Evolutionary conservation across 2,797 vertebrate species (phyloP), one percentile per base, ranked within the genome.

Genomic region (Sparus aurata): DNA sequence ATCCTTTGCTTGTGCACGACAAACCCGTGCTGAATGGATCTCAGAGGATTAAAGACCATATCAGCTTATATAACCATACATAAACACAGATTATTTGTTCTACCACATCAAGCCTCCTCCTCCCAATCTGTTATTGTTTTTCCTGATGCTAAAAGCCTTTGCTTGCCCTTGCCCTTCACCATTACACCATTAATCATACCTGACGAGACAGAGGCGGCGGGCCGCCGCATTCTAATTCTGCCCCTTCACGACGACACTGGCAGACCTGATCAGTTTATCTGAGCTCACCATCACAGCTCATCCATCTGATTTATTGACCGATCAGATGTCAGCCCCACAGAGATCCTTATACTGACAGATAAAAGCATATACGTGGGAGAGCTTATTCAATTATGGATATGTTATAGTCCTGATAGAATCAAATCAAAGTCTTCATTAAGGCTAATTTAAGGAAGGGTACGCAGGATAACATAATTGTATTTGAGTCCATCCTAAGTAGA

Each of bases 111-210:
- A 77, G 71, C 77, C 75, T 84, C 79, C 84, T 74, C 80, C 62
- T 76, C 58, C 79, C 83, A 84, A 85, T 85, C 87, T 89, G 87
- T 72, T 86, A 83, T 90, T 92, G 86, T 92, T 90, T 87, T 85
- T 84, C 55, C 84, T 77, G 69, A 85, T 38, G 61, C 81, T 93
- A 84, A 91, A 90, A 90, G 87, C 86, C 71, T 87, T 75, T 59
- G 86, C 84, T 70, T 82, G 79, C 80, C 90, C 90, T 93, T 91
- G 85, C 83, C 89, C 87, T 88, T 88, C 82, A 83, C 68, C 78
- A 80, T 79, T 67, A 81, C 67, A 77, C 80, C 89, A 92, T 94
- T 92, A 91, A 93, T 94, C 91, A 92, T 87, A 91, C 87, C 89
- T 88, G 90, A 90, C 85, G 53, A 84, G 89, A 91, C 78, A 67